phyloP scores from a whole-genome alignment of 2,888 invertebrate genomes.

The Herminia tarsipennalis region DNA sequence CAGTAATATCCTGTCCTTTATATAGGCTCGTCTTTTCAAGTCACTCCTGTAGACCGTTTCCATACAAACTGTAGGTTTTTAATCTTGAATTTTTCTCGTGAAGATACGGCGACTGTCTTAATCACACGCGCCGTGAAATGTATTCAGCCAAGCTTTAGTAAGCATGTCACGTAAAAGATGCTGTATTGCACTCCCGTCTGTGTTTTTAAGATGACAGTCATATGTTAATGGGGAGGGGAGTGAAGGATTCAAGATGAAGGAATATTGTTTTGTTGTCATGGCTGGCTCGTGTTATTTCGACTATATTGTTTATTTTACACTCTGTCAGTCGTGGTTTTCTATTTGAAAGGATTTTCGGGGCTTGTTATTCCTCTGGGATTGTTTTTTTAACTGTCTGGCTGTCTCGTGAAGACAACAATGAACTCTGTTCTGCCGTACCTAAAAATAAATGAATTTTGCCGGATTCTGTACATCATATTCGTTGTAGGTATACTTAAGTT shows the following conservation, averaged over 20 bases:
- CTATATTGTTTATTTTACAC: no score
- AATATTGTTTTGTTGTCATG: neutral
- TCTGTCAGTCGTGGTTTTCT: no score
- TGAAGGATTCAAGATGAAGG: slow-evolving; percentile 5
- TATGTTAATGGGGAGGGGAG: slow-evolving; percentile 12
- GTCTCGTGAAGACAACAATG: no score
- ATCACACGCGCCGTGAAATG: slow-evolving; percentile 50
- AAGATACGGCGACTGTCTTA: slow-evolving; percentile 50
- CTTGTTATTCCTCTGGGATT: no score
- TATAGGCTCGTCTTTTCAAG: slow-evolving; percentile 15
- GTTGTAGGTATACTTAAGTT: no score
- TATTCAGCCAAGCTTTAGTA: slow-evolving; percentile 35
- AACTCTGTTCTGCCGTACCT: no score
- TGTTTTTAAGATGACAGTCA: slow-evolving; percentile 21
- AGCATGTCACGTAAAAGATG: slow-evolving; percentile 33
- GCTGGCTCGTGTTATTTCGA: no score
- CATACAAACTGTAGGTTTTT: slow-evolving; percentile 46
- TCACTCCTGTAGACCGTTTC: neutral
- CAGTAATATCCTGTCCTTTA: slow-evolving; percentile 22
- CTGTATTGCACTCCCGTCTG: slow-evolving; percentile 16
- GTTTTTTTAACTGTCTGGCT: no score
- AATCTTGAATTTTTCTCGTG: slow-evolving; percentile 58
- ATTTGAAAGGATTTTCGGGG: no score
- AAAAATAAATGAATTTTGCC: no score
- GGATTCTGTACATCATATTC: no score